Evolutionary conservation across 64 coral and sea anemone species (phyloP), one percentile per base, ranked within the genome.

Genomic region (Porites lutea): DNA sequence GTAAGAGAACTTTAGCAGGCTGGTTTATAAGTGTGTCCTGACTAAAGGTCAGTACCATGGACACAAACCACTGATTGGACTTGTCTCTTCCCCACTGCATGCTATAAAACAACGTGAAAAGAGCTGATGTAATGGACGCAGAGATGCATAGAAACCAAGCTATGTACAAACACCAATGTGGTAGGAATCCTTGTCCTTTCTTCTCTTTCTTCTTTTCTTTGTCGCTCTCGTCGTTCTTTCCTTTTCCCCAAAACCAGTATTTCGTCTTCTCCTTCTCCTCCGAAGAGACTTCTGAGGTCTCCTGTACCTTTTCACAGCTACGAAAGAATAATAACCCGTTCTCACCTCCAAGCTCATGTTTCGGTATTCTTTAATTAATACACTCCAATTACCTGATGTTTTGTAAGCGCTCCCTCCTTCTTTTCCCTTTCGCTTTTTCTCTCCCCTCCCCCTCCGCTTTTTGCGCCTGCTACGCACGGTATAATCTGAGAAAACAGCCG

Each of bases 51-150:
- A 95, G 23, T 12, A 75, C 65, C 88, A 95, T 95, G 3, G 93
- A 79, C 6, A 75, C 47, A 3, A 95, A 44, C 93, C 93, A 95
- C 37, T 90, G 49, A 58, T 95, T 90, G 7, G 93, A 95, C 44
- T 95, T 95, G 0, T 90, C 93, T 52, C 46, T 76, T 9, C 93
- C 93, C 93, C 93, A 94, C 93, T 77, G 89, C 93, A 90, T 94
- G 43, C 86, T 90, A 16, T 95, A 95, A 81, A 95, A 95, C 22
- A 95, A 64, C 0, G 80, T 83, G 47, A 79, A 95, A 62, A 95
- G 18, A 16, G 88, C 88, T 3, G 93, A 95, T 18, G 80, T 90
- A 19, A 95, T 45, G 20, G 93, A 95, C 8, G 72, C 43, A 6
- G 44, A 8, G 7, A 95, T 86, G 54, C 93, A 95, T 20, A 95